phyloP scores from a whole-genome alignment of 1,140 invertebrate species.

The Halesus radiatus region DNA sequence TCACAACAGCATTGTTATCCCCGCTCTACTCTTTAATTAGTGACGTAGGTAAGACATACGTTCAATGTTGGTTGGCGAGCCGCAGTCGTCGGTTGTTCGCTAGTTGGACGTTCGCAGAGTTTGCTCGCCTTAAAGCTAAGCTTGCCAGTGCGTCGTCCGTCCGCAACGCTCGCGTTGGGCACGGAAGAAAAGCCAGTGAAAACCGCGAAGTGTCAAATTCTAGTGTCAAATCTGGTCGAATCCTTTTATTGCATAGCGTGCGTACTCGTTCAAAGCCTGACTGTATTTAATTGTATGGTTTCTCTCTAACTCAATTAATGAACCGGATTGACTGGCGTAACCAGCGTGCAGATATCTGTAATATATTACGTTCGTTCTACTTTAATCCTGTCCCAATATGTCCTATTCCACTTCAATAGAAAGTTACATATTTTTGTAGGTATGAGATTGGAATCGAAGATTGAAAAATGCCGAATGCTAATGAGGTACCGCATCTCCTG shows the following conservation, averaged over 20 bases:
- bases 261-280: not conserved
- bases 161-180: constrained; percentile 6
- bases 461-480: constrained; percentile 43
- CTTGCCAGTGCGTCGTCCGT: constrained; percentile 5
- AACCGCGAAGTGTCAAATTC: constrained; percentile 30
- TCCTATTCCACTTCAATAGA: constrained; percentile 6
- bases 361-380: constrained; percentile 7
- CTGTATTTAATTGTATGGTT: constrained; percentile 31
- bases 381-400: constrained; percentile 1
- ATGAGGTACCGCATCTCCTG: constrained; percentile 29
- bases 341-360: constrained; percentile 40
- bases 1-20: no score
- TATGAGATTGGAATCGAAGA: constrained; percentile 49
- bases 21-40: no score
- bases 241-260: not conserved
- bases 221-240: constrained; percentile 31
- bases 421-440: constrained; percentile 39
- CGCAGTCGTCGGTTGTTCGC: no score
- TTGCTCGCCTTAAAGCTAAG: not conserved
- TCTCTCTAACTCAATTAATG: constrained; percentile 44
- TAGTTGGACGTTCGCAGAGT: no score
- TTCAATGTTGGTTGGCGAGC: no score
- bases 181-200: constrained; percentile 14
- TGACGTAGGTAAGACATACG: no score
- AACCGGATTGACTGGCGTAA: constrained; percentile 38